phyloP scores from a whole-genome alignment of 2,113 vertebrate genomes.

The Eulemur macaco region DNA sequence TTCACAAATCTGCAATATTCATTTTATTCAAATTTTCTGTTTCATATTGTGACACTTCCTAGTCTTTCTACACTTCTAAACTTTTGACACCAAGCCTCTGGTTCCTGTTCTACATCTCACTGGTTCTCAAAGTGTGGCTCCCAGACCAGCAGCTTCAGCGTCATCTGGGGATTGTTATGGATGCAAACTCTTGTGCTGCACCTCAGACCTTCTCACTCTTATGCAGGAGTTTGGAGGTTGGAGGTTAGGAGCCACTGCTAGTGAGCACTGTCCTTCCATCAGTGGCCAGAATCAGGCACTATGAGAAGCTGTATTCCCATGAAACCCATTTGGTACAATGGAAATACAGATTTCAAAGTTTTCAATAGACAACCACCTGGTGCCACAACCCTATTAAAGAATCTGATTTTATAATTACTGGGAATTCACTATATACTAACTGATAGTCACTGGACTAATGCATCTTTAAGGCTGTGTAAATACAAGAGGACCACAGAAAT shows the following conservation, averaged over 20 bases:
- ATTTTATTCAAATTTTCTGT: background rate
- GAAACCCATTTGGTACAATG: background rate
- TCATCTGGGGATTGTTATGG: background rate
- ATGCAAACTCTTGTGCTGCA: background rate
- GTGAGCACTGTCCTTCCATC: background rate
- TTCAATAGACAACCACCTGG: background rate
- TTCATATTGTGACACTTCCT: background rate
- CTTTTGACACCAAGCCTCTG: background rate
- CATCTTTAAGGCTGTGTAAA: background rate
- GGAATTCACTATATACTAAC: background rate
- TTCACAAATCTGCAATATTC: background rate
- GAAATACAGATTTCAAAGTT: background rate
- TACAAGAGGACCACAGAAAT: background rate
- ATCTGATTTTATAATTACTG: background rate
- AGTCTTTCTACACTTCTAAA: background rate
- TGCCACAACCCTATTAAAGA: background rate
- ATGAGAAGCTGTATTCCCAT: background rate
- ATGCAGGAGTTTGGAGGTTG: fast-evolving
- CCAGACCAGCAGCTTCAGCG: background rate
- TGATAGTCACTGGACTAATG: background rate
- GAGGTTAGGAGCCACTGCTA: background rate
- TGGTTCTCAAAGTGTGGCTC: background rate
- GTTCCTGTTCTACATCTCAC: background rate
- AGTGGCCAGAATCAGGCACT: background rate
- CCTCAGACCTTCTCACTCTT: background rate